Evolutionary conservation across 2,888 invertebrate genomes (phyloP), one percentile per base, ranked within the genome.

Genomic region (Pogonocherus hispidulus): DNA sequence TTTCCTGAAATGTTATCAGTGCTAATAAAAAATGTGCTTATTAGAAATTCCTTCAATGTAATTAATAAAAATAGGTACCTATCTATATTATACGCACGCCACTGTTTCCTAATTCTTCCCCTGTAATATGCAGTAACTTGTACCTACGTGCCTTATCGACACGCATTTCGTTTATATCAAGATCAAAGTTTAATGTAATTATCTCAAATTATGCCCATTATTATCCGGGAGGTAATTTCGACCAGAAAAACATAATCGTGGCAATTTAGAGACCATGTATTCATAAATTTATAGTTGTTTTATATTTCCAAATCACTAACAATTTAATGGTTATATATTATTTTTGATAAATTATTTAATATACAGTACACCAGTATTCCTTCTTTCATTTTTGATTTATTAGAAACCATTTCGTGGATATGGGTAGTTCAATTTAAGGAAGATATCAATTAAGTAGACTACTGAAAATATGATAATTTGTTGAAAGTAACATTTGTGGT

Each of bases 131-230:
- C 37, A 11, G 22, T 14, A 44, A 23, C 46, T 41, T 27, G 20
- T 46, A 57, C n/a, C n/a, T n/a, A n/a, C 57, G 57, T 57, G 57
- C 57, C 46, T 23, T 57, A 57, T 57, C 57, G 44, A 22, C 46
- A 46, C 55, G 57, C 20, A 57, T 57, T 18, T 16, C 23, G 2
- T 20, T n/a, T 22, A 44, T 14, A 57, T 22, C 46, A 44, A 57
- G 16, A 57, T 44, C 23, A 16, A 57, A 57, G 41, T 46, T 57
- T 57, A 22, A 44, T 23, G 23, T 57, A 44, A 44, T 8, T 55
- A 11, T 23, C 27, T 22, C 9, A 46, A 57, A 57, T 46, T 57
- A 27, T 16, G 44, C 57, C 46, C 22, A 3, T 41, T 22, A 37
- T 57, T 57, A 57, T 57, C 57, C 14, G 16, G 8, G 44, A 14